phyloP scores from a whole-genome alignment of 2,888 invertebrate genomes.

The Plagodis pulveraria region DNA sequence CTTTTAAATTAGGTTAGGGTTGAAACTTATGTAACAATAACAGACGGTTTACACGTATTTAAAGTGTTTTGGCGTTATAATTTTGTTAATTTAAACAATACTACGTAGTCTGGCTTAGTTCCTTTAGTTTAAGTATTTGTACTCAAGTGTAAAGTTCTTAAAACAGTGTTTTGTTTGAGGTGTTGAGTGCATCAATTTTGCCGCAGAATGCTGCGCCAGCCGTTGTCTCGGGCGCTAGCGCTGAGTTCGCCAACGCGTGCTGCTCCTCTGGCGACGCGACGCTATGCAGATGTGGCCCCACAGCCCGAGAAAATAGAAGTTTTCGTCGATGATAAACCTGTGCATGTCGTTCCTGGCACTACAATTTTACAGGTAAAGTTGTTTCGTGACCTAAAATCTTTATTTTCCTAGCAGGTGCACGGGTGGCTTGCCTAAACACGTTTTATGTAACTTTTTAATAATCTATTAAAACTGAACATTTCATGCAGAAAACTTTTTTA shows the following conservation, averaged over 20 bases:
- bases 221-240: slow-evolving; percentile 88
- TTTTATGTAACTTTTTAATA: no score
- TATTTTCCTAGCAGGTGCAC: no score
- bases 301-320: slow-evolving; percentile 94
- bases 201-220: slow-evolving; percentile 90
- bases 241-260: slow-evolving; percentile 71
- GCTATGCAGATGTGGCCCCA: slow-evolving; percentile 78
- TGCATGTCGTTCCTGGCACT: slow-evolving; percentile 97
- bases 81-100: slow-evolving; percentile 19
- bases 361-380: slow-evolving; percentile 95
- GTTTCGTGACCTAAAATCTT: background rate
- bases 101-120: slow-evolving; percentile 3
- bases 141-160: slow-evolving; percentile 18
- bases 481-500: no score
- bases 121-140: slow-evolving; percentile 10
- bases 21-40: slow-evolving; percentile 82
- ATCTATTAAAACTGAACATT: no score
- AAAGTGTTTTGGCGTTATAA: slow-evolving; percentile 16
- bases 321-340: slow-evolving; percentile 98
- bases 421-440: no score
- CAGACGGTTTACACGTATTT: slow-evolving; percentile 56
- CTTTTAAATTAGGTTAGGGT: slow-evolving; percentile 70
- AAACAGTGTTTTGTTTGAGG: slow-evolving; percentile 37
- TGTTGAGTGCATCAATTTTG: slow-evolving; percentile 40
- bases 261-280: slow-evolving; percentile 71